Evolutionary conservation across 2,113 vertebrate species (phyloP), one percentile per base, ranked within the genome.

Genomic region (Dunckerocampus dactyliophorus): DNA sequence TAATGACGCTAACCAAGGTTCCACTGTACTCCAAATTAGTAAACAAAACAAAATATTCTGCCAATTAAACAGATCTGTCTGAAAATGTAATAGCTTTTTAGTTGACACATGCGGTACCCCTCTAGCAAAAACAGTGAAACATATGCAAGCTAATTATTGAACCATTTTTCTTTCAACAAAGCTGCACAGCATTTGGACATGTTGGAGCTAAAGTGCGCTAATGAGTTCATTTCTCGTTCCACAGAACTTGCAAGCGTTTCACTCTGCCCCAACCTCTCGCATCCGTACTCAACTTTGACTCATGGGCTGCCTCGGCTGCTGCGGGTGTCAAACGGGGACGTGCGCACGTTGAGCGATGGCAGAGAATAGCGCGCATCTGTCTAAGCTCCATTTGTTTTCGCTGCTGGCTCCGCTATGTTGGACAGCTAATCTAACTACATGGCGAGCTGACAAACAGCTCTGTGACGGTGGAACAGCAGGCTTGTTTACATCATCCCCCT

Each of bases 401-500:
- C 76, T 77, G 80, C 69, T 79, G 80, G 83, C 81, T 74, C 63
- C 74, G 24, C 50, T 50, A 71, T 70, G 52, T 72, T 77, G 71
- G 73, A 82, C 80, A 79, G 81, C 77, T 85, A 74, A 88, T 86
- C 86, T 83, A 68, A 74, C 69, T 65, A 69, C 78, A 63, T 79
- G 77, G 80, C 79, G 46, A 64, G 61, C 71, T 85, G 82, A 85
- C 80, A 84, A 84, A 81, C 82, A 82, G 76, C 78, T 84, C 76
- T 76, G 75, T 81, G 77, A 80, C 81, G 74, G 68, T 74, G 67
- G 74, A 81, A 70, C 81, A 79, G 77, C 76, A 70, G 75, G 71
- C 74, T 73, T 79, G 72, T 85, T 85, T 79, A 77, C 62, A 69
- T 63, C 47, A 20, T 51, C 69, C 47, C 65, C 46, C 67, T 72